Percentiles rank a stretch among this genome's conserved stretches.
Conservation (phyloP, 1,140 invertebrate species). For the Bombyx mori region ASM3026992v2 NC_085128.1:218501-219000, state of each 20-base stretch:
- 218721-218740: conserved; percentile 1
- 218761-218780: too few species aligned
- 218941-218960: too few species aligned
- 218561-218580: background rate
- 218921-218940: too few species aligned
- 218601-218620: conserved; percentile 25
- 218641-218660: conserved; percentile 4
- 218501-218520: conserved; percentile 1
- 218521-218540: conserved; percentile 1
- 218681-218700: conserved; percentile 2
- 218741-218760: conserved; percentile 1
- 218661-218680: background rate
- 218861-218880: too few species aligned
- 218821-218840: too few species aligned
- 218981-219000: too few species aligned
- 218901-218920: too few species aligned
- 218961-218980: too few species aligned
- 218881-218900: too few species aligned
- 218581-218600: conserved; percentile 22
- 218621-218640: conserved; percentile 13
- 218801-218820: too few species aligned
- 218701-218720: conserved; percentile 1
- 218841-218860: too few species aligned
- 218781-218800: too few species aligned
- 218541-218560: conserved; percentile 3